A percentile compares a stretch with the other conserved stretches of the same genome.
Evolutionary conservation across 2,113 vertebrate genomes (phyloP).

Genomic region (Equus quagga): DNA sequence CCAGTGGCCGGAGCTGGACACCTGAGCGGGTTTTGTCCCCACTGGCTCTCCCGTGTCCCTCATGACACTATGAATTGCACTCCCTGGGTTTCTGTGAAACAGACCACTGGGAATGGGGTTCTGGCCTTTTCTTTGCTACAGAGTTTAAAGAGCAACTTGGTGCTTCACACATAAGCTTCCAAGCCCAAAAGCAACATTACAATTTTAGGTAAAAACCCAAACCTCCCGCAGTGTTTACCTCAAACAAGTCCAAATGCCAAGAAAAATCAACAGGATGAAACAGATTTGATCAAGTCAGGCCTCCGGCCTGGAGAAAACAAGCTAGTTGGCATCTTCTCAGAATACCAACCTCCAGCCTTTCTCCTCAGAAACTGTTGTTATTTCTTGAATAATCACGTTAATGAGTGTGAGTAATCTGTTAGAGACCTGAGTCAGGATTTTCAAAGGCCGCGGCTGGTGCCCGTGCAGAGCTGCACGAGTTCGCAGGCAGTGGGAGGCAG

Average conservation of each 20-base stretch:
- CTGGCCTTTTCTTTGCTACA: slow-evolving; percentile 25
- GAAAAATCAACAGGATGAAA: slow-evolving; percentile 41
- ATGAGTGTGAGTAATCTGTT: background rate
- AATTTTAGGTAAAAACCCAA: slow-evolving; percentile 59
- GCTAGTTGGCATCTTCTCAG: background rate
- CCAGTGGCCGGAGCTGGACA: background rate
- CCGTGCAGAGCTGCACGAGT: background rate
- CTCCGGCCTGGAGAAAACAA: background rate
- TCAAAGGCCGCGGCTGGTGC: background rate
- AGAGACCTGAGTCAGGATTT: background rate
- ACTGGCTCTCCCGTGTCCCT: background rate
- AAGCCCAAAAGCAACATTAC: slow-evolving; percentile 28
- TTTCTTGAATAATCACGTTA: slow-evolving; percentile 5
- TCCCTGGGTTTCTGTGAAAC: background rate
- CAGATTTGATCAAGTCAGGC: slow-evolving; percentile 7
- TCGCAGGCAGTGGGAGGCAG: background rate
- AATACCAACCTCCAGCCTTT: background rate
- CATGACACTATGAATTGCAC: background rate
- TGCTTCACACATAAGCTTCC: background rate
- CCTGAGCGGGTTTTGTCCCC: background rate
- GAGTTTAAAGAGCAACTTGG: background rate
- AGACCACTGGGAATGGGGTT: background rate
- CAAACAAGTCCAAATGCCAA: slow-evolving; percentile 49
- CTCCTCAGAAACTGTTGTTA: slow-evolving; percentile 1
- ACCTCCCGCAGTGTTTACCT: slow-evolving; percentile 28